Evolutionary conservation across 2,113 vertebrate species (phyloP), one percentile per base, ranked within the genome.

Genomic region (Lathamus discolor): DNA sequence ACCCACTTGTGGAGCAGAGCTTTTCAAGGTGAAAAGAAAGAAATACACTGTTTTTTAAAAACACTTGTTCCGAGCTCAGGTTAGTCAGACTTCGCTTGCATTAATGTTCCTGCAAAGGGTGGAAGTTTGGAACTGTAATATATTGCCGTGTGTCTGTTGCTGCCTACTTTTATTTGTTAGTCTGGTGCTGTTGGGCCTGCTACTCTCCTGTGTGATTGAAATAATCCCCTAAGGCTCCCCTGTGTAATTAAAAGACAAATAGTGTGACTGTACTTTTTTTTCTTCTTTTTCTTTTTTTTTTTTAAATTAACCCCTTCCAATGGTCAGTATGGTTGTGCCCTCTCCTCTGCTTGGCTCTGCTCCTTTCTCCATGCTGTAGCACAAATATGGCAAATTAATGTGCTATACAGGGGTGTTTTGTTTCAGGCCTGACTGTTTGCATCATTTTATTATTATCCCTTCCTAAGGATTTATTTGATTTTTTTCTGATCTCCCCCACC

Each of bases 181-280:
- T 46, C 68, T 82, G 61, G 57, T 94, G 61, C 73, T 89, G n/a
- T 73, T 93, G 74, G 83, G 29, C 69, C 86, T 59, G 7, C 52
- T 93, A 63, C 83, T 90, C 68, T 83, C 92, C 10, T 67, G 52
- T 83, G 54, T 55, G 76, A 82, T 76, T 82, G 79, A 85, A 95
- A 72, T 48, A 91, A 46, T 39, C 43, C 77, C 62, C n/a, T 22
- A 24, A 82, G 31, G 61, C 54, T 43, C 17, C 46, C 19, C 3
- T 28, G 11, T 1, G 2, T 57, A 69, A 78, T 86, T 77, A 57
- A 73, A 90, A 55, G 51, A 68, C 43, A 33, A 93, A 44, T 51
- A 16, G 19, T 67, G 27, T 7, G 51, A 48, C 11, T 33, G 28
- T 69, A 15, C 39, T 67, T 59, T 2, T n/a, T 70, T 79, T 67